These are phyloP conservation scores for Hirundichthys speculiger DNA, from an alignment of 2,113 vertebrate genomes.

Conservation along the genomic window DNA sequence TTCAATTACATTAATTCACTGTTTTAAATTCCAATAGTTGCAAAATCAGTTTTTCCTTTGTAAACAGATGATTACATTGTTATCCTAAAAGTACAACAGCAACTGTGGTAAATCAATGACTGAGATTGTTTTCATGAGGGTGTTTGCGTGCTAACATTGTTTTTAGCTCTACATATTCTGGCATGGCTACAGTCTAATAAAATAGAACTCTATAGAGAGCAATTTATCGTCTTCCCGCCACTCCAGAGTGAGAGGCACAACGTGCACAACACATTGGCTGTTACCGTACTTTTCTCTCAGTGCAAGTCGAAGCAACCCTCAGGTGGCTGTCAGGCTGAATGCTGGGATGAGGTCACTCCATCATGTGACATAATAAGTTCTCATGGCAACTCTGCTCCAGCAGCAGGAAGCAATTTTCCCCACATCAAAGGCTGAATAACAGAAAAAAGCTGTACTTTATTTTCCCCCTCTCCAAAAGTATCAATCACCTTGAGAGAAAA, in stretches of 20 bases:
- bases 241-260: background rate
- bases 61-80: background rate
- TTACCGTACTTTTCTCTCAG: conserved; percentile 12
- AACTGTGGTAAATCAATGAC: background rate
- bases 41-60: background rate
- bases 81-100: background rate
- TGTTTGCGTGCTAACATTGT: too few relatives aligned
- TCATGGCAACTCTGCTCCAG: conserved; percentile 43
- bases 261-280: conserved; percentile 1
- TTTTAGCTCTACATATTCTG: too few relatives aligned
- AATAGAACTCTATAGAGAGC: background rate
- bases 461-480: conserved; percentile 59
- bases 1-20: too few relatives aligned
- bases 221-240: background rate
- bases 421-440: conserved; percentile 72
- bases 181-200: too few relatives aligned
- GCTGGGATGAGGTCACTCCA: conserved; percentile 63
- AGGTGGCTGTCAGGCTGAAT: conserved; percentile 58
- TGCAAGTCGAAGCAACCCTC: conserved; percentile 35
- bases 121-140: background rate
- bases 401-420: conserved; percentile 72
- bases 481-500: conserved; percentile 69
- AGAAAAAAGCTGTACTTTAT: conserved; percentile 65
- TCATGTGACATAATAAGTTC: conserved; percentile 68
- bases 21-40: background rate